These are phyloP conservation scores for Prunella himalayana DNA, from an alignment of 2,113 vertebrate genomes.

Conservation along the genomic window DNA sequence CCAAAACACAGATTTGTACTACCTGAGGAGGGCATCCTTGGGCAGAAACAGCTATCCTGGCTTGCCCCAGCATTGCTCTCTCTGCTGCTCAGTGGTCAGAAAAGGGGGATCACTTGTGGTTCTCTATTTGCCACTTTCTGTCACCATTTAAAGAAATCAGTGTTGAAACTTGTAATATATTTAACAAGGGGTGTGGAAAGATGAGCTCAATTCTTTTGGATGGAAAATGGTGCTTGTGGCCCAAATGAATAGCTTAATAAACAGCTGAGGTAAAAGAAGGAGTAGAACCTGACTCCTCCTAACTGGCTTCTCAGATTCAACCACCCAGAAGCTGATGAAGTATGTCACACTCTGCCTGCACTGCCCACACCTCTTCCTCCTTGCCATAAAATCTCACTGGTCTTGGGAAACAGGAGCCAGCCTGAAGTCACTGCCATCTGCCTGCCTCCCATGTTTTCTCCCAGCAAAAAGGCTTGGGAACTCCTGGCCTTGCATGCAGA, in stretches of 20 bases:
- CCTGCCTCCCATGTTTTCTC: neutral
- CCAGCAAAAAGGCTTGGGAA: neutral
- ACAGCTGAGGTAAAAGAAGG: neutral
- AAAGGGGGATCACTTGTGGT: fast-evolving
- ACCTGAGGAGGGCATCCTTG: neutral
- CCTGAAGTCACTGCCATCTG: neutral
- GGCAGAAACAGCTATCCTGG: neutral
- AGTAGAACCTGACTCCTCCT: neutral
- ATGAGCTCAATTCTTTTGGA: neutral
- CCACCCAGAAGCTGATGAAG: neutral
- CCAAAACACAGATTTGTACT: neutral
- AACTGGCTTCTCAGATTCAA: neutral
- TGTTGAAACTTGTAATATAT: neutral
- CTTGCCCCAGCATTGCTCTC: neutral
- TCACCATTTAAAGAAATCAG: neutral
- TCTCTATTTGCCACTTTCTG: neutral
- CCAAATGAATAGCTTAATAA: neutral
- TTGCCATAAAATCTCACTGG: neutral
- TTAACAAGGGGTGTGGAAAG: neutral
- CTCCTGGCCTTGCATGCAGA: neutral
- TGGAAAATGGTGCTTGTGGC: neutral
- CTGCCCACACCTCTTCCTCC: neutral
- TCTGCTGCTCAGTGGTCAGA: neutral
- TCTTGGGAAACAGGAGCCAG: neutral
- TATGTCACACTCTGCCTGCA: neutral